Evolutionary conservation across 2,797 vertebrate genomes (phyloP), one percentile per base, ranked within the genome.

Genomic region (Phyllotis vaccarum): DNA sequence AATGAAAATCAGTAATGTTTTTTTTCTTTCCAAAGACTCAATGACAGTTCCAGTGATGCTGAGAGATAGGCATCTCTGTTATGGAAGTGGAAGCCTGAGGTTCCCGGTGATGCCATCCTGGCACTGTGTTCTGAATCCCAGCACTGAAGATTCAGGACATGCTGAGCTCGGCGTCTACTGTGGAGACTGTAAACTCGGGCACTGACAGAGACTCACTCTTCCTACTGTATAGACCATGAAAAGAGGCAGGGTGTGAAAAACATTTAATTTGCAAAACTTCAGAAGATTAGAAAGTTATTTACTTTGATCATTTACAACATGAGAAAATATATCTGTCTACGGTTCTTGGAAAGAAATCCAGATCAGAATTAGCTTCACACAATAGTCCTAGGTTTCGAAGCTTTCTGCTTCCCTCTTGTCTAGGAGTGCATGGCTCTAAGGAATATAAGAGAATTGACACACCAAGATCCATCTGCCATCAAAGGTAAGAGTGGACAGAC

Each of bases 251-350:
- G 11, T 90, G 43, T 66, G 12, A 22, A 74, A 80, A 89, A 21
- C 6, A 29, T 49, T 86, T 94, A 34, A 43, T 94, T 92, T 90
- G 76, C 70, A 80, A 96, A 52, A 64, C 19, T 81, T 81, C n/a
- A 14, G 60, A 89, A 81, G 74, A 86, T 72, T 27, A 86, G 19
- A 17, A 46, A 22, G 86, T 5, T 75, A 58, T 31, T 21, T 75
- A 29, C 19, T 34, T 34, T 43, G 7, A 2, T 11, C n/a, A n/a
- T 34, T 0, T 11, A 43, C 62, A 79, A 31, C 21, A 19, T 56
- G 70, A 31, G 37, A 64, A 86, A 89, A 89, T 27, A 4, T 66
- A n/a, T 11, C 29, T 83, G n/a, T 86, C 89, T 46, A 17, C 54
- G 24, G 29, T 83, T 80, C 43, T 68, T 54, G n/a, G 40, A 62